A percentile compares a stretch with the other conserved stretches of the same genome.
These are phyloP conservation scores for Philypnodon macrostomus DNA, from an alignment of 2,797 vertebrate genomes.

Conservation along the genomic window DNA sequence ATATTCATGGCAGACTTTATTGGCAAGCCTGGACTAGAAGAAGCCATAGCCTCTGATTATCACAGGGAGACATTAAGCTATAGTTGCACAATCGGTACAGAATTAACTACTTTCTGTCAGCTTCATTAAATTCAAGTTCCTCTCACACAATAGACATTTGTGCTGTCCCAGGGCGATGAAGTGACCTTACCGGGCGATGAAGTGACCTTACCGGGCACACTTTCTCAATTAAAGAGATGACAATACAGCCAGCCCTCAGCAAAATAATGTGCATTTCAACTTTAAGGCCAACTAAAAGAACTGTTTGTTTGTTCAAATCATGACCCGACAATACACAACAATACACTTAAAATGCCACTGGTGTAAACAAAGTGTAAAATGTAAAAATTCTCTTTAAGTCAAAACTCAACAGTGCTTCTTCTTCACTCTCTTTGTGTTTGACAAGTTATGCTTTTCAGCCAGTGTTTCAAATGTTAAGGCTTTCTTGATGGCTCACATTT, in stretches of 20 bases:
- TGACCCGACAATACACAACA: no score
- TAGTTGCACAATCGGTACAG: slow-evolving; percentile 50
- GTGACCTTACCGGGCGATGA: slow-evolving; percentile 18
- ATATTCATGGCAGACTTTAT: slow-evolving; percentile 24
- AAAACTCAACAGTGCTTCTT: no score
- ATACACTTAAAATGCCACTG: no score
- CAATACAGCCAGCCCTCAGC: slow-evolving; percentile 14
- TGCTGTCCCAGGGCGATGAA: slow-evolving; percentile 14
- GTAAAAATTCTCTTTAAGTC: no score
- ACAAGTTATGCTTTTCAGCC: slow-evolving; percentile 27
- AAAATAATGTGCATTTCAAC: not conserved
- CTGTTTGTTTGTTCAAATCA: not conserved
- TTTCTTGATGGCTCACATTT: slow-evolving; percentile 49
- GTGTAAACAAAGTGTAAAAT: no score
- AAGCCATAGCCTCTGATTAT: slow-evolving; percentile 43
- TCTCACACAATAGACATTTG: slow-evolving; percentile 40
- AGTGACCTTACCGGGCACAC: no score
- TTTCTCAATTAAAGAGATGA: slow-evolving; percentile 56
- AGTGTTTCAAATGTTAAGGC: slow-evolving; percentile 38
- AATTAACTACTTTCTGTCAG: slow-evolving; percentile 58
- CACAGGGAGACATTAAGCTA: slow-evolving; percentile 35
- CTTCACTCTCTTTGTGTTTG: slow-evolving; percentile 45
- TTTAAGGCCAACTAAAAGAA: not conserved
- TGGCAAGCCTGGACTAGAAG: slow-evolving; percentile 58
- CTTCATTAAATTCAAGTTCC: slow-evolving; percentile 44